Percentiles rank a stretch among this genome's conserved stretches.
phyloP scores from a whole-genome alignment of 2,797 vertebrate genomes.

The Sphenodon punctatus region DNA sequence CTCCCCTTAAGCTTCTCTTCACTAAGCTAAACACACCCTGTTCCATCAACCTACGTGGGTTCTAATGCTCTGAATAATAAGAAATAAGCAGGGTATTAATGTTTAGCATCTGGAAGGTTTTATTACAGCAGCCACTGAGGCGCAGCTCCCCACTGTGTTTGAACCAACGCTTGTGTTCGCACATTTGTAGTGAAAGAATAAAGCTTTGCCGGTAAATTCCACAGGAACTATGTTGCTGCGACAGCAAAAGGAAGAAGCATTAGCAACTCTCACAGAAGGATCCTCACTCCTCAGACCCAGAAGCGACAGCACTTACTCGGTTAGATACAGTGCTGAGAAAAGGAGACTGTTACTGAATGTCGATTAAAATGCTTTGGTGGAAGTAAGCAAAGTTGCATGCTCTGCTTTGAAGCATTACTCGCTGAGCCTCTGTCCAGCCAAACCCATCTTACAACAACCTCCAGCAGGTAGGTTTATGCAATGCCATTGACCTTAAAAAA shows the following conservation, averaged over 20 bases:
- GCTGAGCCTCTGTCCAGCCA: background rate
- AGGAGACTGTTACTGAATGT: constrained; percentile 20
- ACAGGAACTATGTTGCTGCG: background rate
- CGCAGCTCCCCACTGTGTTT: rapidly evolving
- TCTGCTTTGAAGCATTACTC: constrained; percentile 3
- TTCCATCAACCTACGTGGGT: too few species aligned
- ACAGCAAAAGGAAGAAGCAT: background rate
- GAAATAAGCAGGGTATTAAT: too few species aligned
- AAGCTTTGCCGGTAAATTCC: background rate
- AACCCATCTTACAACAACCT: constrained; percentile 32
- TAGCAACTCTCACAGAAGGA: background rate
- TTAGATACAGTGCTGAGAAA: constrained; percentile 17
- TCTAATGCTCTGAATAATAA: too few species aligned
- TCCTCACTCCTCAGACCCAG: background rate
- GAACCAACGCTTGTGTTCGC: rapidly evolving
- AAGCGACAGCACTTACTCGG: background rate
- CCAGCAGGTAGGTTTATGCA: constrained; percentile 40
- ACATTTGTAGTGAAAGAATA: rapidly evolving
- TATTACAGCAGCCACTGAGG: background rate
- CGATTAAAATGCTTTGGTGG: constrained; percentile 57
- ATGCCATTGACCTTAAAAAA: constrained; percentile 53
- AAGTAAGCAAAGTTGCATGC: constrained; percentile 1
- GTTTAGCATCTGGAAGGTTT: background rate
- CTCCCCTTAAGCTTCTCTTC: too few species aligned
- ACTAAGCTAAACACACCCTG: too few species aligned